Evolutionary conservation across 2,888 invertebrate genomes (phyloP).

Genomic region (Gymnocheta viridis): DNA sequence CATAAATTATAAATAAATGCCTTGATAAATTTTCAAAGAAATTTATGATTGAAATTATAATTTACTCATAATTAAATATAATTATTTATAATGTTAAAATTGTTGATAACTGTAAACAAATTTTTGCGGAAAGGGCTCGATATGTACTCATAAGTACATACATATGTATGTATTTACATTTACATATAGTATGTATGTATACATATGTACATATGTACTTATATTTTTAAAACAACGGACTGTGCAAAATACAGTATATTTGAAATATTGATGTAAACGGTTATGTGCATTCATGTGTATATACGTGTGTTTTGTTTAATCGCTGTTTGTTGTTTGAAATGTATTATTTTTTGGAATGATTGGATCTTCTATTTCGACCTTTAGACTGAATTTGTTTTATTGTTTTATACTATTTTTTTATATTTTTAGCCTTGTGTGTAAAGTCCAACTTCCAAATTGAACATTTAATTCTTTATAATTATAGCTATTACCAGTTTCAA

Average conservation of each 20-base stretch:
- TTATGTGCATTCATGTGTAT: background rate
- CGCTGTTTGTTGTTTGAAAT: conserved; percentile 42
- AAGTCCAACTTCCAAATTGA: conserved; percentile 57
- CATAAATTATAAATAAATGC: too few relatives aligned
- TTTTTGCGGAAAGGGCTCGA: too few relatives aligned
- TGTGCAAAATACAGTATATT: background rate
- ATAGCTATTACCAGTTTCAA: background rate
- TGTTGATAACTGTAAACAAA: too few relatives aligned
- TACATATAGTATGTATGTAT: too few relatives aligned
- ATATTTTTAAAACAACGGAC: too few relatives aligned
- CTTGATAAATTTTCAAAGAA: too few relatives aligned
- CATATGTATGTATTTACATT: too few relatives aligned
- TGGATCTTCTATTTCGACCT: conserved; percentile 51
- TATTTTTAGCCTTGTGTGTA: conserved; percentile 26
- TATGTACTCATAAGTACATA: too few relatives aligned
- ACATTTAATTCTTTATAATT: background rate
- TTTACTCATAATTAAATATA: too few relatives aligned
- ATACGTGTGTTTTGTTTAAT: conserved; percentile 31
- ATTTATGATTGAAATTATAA: too few relatives aligned
- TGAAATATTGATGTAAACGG: background rate
- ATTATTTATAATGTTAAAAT: too few relatives aligned
- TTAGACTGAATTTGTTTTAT: conserved; percentile 54
- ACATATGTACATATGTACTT: too few relatives aligned
- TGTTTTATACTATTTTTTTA: conserved; percentile 21
- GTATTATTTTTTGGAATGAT: conserved; percentile 35